Base-by-base conservation (phyloP, 2,113 vertebrate species). In the Channa maculata region DNA sequence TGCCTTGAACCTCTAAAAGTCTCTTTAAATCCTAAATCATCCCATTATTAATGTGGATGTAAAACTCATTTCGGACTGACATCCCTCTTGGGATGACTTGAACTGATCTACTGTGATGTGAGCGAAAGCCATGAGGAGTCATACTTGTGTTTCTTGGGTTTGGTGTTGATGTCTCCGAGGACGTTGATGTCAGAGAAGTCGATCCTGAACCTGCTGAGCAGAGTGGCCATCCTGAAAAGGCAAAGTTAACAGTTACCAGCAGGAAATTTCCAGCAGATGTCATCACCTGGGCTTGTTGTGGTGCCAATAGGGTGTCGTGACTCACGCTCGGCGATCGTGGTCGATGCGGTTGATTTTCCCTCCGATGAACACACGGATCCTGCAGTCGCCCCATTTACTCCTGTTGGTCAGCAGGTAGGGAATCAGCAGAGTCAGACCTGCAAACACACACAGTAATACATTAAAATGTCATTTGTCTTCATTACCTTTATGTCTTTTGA, bases 171-270 rank as follows among this genome's bases (percentile, higher is more conserved):
- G 92, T 99, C 98, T 69, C 98, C 97, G 54, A 99, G 95, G 62
- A 99, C 98, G 79, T 95, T 96, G 74, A 99, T 99, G 82, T 98
- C 97, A 0, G 96, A 99, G 91, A 96, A 99, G 85, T 99, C 97
- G 87, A 99, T 99, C 65, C 98, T 95, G 91, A 99, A 99, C 86
- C 97, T 97, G 94, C 96, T 99, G 62, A 99, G 96, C 81, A 99
- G 89, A 54, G 97, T 96, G 59, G 98, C 98, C 97, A 99, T 99
- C 85, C 98, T 99, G 79, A 41, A 2, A 7, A 41, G 39, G 6
- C 39, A 7, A 41, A 41, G 39, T 24, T 24, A 24, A 24, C 24
- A 24, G 39, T 7, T 41, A 41, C 39, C 39, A 41, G 39, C 39
- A 41, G 39, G 6, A 41, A 41, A 41, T 7, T 24, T 4, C 39